These are phyloP conservation scores for Leucophenga maculata DNA, from an alignment of 2,888 invertebrate genomes.

Conservation along the genomic window DNA sequence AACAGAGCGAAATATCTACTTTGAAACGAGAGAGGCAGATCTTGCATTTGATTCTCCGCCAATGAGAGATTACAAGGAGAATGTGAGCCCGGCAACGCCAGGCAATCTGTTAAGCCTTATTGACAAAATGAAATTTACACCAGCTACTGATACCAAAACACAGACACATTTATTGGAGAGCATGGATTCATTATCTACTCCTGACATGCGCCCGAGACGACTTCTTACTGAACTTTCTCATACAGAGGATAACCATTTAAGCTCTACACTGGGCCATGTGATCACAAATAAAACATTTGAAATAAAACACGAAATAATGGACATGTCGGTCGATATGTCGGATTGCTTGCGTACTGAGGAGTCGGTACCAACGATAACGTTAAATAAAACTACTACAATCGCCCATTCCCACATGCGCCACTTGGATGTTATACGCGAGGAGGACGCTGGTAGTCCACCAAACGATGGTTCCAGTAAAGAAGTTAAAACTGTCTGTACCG, in stretches of 20 bases:
- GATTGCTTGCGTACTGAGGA: constrained; percentile 46
- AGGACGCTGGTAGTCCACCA: constrained; percentile 51
- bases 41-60: constrained; percentile 37
- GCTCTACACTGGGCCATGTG: constrained; percentile 14
- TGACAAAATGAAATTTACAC: constrained; percentile 70
- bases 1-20: constrained; percentile 55
- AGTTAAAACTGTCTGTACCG: constrained; percentile 24
- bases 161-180: constrained; percentile 51
- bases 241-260: constrained; percentile 37
- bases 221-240: constrained; percentile 48
- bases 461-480: neutral
- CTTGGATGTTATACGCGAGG: constrained; percentile 67
- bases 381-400: constrained; percentile 66
- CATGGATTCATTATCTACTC: constrained; percentile 67
- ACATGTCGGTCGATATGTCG: constrained; percentile 51
- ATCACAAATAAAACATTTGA: constrained; percentile 68
- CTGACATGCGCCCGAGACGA: constrained; percentile 65
- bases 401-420: constrained; percentile 49
- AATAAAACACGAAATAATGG: constrained; percentile 51
- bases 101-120: constrained; percentile 64
- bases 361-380: constrained; percentile 35
- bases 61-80: constrained; percentile 69
- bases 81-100: constrained; percentile 71
- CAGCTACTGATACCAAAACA: constrained; percentile 46
- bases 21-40: neutral